phyloP scores from a whole-genome alignment of 2,113 vertebrate species.

The Cromileptes altivelis region DNA sequence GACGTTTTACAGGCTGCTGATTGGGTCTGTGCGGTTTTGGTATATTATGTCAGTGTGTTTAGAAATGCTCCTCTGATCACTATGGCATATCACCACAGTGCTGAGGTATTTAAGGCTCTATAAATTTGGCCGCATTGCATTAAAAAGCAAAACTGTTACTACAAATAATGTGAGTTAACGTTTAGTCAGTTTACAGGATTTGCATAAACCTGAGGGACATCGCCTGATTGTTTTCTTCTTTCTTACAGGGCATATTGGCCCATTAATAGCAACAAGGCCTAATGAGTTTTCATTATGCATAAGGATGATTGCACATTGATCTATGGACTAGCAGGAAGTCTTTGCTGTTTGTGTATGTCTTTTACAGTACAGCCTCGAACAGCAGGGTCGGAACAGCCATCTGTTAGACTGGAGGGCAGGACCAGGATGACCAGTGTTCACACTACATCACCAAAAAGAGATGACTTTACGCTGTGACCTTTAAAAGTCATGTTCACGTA shows the following conservation, averaged over 20 bases:
- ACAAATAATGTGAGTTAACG: background rate
- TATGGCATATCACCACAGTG: background rate
- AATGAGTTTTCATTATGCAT: conserved; percentile 44
- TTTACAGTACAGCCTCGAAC: conserved; percentile 34
- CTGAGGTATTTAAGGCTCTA: background rate
- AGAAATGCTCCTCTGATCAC: background rate
- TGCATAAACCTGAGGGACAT: background rate
- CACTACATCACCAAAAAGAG: background rate
- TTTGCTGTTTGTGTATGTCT: conserved; percentile 16
- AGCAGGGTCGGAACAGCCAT: conserved; percentile 48
- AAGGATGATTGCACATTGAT: conserved; percentile 42
- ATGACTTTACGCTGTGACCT: background rate
- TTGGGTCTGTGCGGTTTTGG: conserved; percentile 18
- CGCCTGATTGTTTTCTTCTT: background rate
- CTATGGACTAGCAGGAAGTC: conserved; percentile 1
- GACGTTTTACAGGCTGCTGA: conserved; percentile 55
- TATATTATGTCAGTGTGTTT: conserved; percentile 30
- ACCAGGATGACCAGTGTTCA: background rate
- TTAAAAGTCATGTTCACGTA: background rate
- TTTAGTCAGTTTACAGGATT: background rate
- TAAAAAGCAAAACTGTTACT: background rate
- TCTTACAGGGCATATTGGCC: background rate
- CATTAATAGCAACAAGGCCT: conserved; percentile 23
- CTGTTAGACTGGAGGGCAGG: conserved; percentile 32
- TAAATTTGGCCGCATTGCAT: background rate